Evolutionary conservation across 2,113 vertebrate species (phyloP).

Genomic region (Mesembrinibis cayennensis): DNA sequence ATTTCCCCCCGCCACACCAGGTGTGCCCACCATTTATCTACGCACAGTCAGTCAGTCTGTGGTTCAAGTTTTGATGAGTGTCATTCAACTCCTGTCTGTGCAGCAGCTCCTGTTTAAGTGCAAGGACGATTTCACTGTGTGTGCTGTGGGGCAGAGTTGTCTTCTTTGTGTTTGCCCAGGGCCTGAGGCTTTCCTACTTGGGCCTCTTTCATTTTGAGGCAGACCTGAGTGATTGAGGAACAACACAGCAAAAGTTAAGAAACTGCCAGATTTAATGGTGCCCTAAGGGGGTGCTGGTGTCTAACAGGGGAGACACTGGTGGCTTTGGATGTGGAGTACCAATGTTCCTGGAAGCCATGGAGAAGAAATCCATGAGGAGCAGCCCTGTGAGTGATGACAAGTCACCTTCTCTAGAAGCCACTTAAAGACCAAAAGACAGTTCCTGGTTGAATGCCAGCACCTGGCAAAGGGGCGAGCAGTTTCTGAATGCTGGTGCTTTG

Average conservation of each 20-base stretch:
- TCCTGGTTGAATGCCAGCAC: neutral
- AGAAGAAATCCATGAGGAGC: neutral
- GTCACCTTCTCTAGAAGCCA: neutral
- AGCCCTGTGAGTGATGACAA: neutral
- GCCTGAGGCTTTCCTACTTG: neutral
- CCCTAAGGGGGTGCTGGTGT: neutral
- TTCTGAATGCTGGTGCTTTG: neutral
- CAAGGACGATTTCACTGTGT: neutral
- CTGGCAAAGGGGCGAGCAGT: accelerated
- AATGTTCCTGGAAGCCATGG: neutral
- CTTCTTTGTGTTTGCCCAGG: neutral
- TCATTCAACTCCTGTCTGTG: neutral
- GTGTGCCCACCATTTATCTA: neutral
- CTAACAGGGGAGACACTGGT: neutral
- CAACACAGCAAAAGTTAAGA: neutral
- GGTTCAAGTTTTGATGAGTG: neutral
- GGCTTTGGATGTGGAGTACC: neutral
- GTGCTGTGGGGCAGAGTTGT: neutral
- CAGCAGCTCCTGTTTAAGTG: neutral
- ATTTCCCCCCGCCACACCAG: accelerated
- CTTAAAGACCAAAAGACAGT: neutral
- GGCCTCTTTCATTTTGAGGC: neutral
- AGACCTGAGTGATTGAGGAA: neutral
- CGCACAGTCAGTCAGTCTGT: neutral
- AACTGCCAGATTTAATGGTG: neutral